Percentiles rank a stretch among this genome's conserved stretches.
phyloP scores from a whole-genome alignment of 1,140 invertebrate genomes.

The Lepidurus packardi region DNA sequence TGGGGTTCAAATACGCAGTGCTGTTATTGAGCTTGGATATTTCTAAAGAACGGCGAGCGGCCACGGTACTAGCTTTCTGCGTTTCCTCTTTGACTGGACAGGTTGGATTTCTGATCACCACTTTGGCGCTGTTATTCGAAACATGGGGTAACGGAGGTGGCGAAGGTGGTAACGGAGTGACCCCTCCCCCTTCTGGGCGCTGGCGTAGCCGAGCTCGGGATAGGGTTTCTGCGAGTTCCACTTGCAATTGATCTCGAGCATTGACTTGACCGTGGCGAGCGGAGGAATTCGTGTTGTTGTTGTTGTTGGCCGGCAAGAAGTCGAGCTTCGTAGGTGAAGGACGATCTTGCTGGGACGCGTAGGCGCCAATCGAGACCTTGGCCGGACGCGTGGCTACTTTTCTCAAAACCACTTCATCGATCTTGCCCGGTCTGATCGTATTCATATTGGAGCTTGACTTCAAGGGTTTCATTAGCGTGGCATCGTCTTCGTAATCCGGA shows the following conservation, averaged over 20 bases:
- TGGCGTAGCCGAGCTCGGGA: conserved; percentile 61
- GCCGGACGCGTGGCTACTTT: conserved; percentile 36
- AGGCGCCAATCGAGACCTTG: conserved; percentile 61
- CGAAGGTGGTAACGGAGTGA: background rate
- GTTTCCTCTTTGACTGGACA: background rate
- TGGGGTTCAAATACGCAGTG: background rate
- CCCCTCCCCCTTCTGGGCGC: conserved; percentile 1
- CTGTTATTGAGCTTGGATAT: background rate
- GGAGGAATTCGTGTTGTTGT: background rate
- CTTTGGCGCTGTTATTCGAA: conserved; percentile 3
- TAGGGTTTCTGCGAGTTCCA: conserved; percentile 63
- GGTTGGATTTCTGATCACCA: background rate
- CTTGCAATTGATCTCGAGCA: conserved; percentile 54
- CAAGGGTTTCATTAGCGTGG: background rate
- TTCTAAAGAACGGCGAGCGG: background rate
- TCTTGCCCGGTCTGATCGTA: background rate
- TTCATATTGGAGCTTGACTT: background rate
- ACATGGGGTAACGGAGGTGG: background rate
- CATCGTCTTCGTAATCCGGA: background rate
- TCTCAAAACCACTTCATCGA: background rate
- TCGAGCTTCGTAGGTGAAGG: conserved; percentile 36
- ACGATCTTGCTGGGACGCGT: conserved; percentile 51
- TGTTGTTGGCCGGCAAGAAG: conserved; percentile 34
- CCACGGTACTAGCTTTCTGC: background rate
- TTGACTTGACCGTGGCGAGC: background rate